Base-by-base conservation (phyloP, 2,797 vertebrate genomes). In the Mus caroli region DNA sequence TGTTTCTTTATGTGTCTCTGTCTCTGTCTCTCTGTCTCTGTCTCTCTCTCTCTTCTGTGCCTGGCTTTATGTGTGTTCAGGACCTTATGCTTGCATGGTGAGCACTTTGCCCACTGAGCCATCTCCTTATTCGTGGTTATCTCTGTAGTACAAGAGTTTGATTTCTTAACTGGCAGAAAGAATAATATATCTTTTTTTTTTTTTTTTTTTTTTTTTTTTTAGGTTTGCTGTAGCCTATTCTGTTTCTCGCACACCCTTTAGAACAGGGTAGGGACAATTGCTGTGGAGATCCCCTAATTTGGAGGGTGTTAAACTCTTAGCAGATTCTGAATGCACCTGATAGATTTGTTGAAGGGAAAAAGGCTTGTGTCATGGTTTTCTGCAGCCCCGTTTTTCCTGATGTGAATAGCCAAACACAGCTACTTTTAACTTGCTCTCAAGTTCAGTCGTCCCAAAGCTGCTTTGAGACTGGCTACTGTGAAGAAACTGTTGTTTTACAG, bases 341-440 rank as follows among this genome's bases (percentile, higher is more conserved):
- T 58, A 7, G 1, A 22, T 7, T 0, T 37, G 3, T 60, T 88
- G 85, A 71, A 22, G 34, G 17, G 24, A 4, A 34, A 28, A 69
- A 88, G 26, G 3, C 34, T 28, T 60, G 52, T 84, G 75, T 40
- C 71, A 3, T 8, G 0, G 46, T 92, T 62, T 60, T 50, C 56
- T 91, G 31, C 6, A 12, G 13, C 52, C 15, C 82, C 77, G 11
- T 54, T 94, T 26, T 67, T 88, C 4, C 54, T 40, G 24, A 19
- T 34, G n/a, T 13, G 31, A 58, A 28, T 0, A 52, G 12, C 7
- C 37, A 10, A n/a, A 58, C 20, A 13, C 34, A 6, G 24, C 64
- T 80, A 9, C 40, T 71, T 91, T 91, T 73, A 83, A 11, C 79
- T 77, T 80, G 69, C 88, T 82, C 52, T 93, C 76, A 34, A 87